Conservation (phyloP, 30 jellyfish, hydroid and myxozoan genomes). For the Cassiopea xamachana region DNA sequence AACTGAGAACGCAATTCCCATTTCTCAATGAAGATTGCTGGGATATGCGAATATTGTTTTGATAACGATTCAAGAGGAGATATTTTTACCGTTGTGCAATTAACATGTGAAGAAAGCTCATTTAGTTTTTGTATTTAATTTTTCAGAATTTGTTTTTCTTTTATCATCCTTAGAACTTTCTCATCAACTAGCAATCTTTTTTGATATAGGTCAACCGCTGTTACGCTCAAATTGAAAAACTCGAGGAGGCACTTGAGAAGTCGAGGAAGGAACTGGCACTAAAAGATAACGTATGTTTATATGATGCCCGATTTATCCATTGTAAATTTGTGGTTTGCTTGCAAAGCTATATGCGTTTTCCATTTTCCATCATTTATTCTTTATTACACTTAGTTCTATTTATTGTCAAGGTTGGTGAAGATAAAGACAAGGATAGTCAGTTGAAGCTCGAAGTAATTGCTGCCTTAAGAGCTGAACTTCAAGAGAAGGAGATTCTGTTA, state of each 20-base stretch:
- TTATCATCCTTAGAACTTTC: no score
- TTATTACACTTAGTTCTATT: not conserved
- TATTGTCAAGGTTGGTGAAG: not conserved
- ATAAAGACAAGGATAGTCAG: constrained; percentile 2
- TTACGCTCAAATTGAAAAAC: constrained; percentile 36
- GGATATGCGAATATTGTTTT: no score
- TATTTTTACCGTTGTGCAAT: no score
- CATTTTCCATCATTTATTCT: not conserved
- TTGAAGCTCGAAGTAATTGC: constrained; percentile 58
- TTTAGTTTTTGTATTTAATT: not conserved
- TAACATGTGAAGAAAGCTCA: no score
- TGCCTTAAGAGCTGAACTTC: constrained; percentile 64
- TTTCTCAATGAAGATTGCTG: no score
- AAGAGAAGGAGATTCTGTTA: constrained; percentile 45
- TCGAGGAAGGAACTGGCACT: constrained; percentile 25
- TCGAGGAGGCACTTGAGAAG: constrained; percentile 32
- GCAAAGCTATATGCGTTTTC: not conserved
- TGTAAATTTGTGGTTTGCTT: not conserved
- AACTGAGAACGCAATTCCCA: no score
- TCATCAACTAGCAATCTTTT: not conserved
- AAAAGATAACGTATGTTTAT: constrained; percentile 21
- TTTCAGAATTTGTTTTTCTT: not conserved
- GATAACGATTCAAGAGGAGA: no score
- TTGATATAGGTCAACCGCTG: constrained; percentile 40
- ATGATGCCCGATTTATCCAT: not conserved